phyloP scores from a whole-genome alignment of 2,888 invertebrate species.

The Euclidia mi region DNA sequence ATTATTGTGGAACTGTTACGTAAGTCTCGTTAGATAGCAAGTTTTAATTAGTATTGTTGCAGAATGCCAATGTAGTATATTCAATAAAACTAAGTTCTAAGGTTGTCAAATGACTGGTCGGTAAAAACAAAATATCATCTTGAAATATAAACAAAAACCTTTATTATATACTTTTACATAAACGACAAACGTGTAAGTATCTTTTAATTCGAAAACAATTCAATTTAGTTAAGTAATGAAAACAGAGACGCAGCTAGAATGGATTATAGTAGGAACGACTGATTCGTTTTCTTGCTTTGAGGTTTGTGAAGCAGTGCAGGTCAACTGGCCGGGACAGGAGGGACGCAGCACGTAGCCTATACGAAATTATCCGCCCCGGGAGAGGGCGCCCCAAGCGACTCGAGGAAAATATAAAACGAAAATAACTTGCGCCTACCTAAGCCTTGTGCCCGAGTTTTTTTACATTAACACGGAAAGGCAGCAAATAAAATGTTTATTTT shows the following conservation, averaged over 20 bases:
- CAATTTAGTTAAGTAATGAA: slow-evolving; percentile 15
- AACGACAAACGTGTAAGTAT: not conserved
- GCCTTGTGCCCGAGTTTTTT: slow-evolving; percentile 71
- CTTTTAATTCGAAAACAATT: slow-evolving; percentile 17
- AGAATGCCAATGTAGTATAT: no score
- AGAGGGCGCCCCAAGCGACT: slow-evolving; percentile 74
- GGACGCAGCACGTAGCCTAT: slow-evolving; percentile 79
- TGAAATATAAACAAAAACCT: not conserved
- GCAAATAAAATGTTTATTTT: slow-evolving; percentile 76
- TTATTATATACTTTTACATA: not conserved
- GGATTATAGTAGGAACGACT: slow-evolving; percentile 38
- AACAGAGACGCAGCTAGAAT: slow-evolving; percentile 31
- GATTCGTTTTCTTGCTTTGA: slow-evolving; percentile 63
- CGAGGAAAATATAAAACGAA: slow-evolving; percentile 83
- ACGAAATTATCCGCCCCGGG: slow-evolving; percentile 83
- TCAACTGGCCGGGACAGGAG: slow-evolving; percentile 72
- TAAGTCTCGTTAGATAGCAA: not conserved
- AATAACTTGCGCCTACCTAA: slow-evolving; percentile 81
- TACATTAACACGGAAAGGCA: slow-evolving; percentile 72
- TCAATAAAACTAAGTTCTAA: no score
- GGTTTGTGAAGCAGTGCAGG: slow-evolving; percentile 69
- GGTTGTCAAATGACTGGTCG: no score
- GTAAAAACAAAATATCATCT: no score
- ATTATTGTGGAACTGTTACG: not conserved
- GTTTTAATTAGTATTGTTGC: not conserved